phyloP scores from a whole-genome alignment of 2,797 vertebrate species.

The Vultur gryphus region DNA sequence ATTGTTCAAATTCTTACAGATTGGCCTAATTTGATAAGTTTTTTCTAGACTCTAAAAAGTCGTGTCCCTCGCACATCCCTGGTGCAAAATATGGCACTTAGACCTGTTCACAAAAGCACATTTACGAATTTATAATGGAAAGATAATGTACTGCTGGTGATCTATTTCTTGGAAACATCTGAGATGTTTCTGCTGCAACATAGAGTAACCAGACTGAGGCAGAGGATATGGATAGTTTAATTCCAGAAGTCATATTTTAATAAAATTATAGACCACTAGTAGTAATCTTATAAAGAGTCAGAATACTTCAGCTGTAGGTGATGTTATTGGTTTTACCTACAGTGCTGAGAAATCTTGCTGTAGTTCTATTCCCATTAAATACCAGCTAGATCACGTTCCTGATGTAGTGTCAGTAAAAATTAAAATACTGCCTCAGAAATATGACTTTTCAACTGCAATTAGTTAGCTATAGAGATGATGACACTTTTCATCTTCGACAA shows the following conservation, averaged over 20 bases:
- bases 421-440: background rate
- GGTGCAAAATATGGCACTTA: background rate
- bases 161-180: background rate
- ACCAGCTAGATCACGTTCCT: background rate
- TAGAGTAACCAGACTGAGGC: background rate
- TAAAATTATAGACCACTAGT: background rate
- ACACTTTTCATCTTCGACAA: background rate
- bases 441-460: background rate
- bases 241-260: background rate
- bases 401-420: background rate
- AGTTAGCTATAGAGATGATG: background rate
- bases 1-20: background rate
- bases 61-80: background rate
- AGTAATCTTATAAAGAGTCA: background rate
- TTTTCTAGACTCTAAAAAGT: background rate
- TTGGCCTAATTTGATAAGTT: background rate
- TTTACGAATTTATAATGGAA: background rate
- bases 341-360: background rate
- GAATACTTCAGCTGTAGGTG: background rate
- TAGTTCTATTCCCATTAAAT: background rate
- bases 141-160: background rate
- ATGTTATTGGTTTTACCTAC: background rate
- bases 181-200: background rate
- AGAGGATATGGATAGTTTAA: background rate
- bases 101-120: background rate